phyloP scores from a whole-genome alignment of 2,797 vertebrate genomes.

The Poeciliopsis gracilis region DNA sequence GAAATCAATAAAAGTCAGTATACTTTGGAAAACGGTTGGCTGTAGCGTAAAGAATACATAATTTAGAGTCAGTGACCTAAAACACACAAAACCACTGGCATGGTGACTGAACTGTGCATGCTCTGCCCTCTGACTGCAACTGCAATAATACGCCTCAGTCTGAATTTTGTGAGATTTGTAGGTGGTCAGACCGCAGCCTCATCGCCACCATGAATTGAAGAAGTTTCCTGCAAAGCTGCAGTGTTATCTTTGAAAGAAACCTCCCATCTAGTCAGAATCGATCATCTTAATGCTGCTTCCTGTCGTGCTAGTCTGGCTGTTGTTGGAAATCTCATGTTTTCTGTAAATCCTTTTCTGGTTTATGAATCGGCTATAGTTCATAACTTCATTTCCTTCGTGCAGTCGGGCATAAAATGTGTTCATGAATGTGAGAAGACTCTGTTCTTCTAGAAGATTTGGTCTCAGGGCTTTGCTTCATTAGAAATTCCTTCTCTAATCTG shows the following conservation, averaged over 20 bases:
- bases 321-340: background rate
- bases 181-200: background rate
- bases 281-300: background rate
- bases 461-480: constrained; percentile 40
- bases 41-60: constrained; percentile 13
- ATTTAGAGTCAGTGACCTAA: constrained; percentile 21
- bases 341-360: background rate
- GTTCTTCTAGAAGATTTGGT: constrained; percentile 35
- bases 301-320: background rate
- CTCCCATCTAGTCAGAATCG: background rate
- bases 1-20: constrained; percentile 7
- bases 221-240: background rate
- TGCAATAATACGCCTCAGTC: background rate
- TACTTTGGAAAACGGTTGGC: constrained; percentile 1
- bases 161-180: constrained; percentile 17
- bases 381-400: constrained; percentile 14
- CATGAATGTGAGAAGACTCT: constrained; percentile 11
- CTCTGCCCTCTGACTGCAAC: constrained; percentile 15
- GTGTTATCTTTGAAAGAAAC: background rate
- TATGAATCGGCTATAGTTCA: constrained; percentile 18
- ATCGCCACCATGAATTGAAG: background rate
- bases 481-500: constrained; percentile 38
- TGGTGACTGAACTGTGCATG: constrained; percentile 3
- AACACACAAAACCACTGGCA: constrained; percentile 24
- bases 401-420: constrained; percentile 5